Evolutionary conservation across 2,888 invertebrate species (phyloP).

Genomic region (Meta bourneti): DNA sequence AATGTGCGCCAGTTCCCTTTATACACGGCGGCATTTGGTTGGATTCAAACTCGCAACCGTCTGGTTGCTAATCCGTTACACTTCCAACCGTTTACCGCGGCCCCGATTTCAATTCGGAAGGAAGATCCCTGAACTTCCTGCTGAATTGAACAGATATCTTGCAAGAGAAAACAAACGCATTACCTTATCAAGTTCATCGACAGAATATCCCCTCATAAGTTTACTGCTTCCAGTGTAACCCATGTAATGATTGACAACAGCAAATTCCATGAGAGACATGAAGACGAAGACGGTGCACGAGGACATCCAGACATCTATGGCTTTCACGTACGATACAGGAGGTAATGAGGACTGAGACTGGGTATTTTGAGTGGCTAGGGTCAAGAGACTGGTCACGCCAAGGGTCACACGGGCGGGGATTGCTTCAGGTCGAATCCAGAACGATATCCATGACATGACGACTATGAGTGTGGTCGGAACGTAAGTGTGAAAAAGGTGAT

Average conservation of each 20-base stretch:
- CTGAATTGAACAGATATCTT: too few species aligned
- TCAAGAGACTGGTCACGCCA: slow-evolving; percentile 94
- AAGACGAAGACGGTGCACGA: slow-evolving; percentile 82
- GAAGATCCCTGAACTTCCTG: too few species aligned
- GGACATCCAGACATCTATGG: slow-evolving; percentile 82
- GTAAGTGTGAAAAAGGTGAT: slow-evolving; percentile 94
- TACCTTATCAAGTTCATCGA: slow-evolving; percentile 76
- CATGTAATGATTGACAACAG: slow-evolving; percentile 86
- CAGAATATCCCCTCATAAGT: slow-evolving; percentile 79
- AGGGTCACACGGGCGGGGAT: slow-evolving; percentile 95
- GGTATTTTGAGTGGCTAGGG: slow-evolving; percentile 95
- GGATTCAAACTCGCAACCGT: too few species aligned
- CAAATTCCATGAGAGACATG: slow-evolving; percentile 82
- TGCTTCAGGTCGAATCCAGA: slow-evolving; percentile 97
- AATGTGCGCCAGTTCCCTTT: too few species aligned
- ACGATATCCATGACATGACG: slow-evolving; percentile 97
- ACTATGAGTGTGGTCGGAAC: slow-evolving; percentile 94
- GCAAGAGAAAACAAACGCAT: neutral
- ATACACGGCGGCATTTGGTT: too few species aligned
- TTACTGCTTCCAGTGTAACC: slow-evolving; percentile 90
- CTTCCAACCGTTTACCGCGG: too few species aligned
- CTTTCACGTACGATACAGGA: slow-evolving; percentile 93
- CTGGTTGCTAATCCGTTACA: too few species aligned
- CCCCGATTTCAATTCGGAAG: too few species aligned
- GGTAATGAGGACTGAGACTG: slow-evolving; percentile 95